These are phyloP conservation scores for Rousettus leschenaultii DNA, from an alignment of 2,113 vertebrate species.

Conservation along the genomic window DNA sequence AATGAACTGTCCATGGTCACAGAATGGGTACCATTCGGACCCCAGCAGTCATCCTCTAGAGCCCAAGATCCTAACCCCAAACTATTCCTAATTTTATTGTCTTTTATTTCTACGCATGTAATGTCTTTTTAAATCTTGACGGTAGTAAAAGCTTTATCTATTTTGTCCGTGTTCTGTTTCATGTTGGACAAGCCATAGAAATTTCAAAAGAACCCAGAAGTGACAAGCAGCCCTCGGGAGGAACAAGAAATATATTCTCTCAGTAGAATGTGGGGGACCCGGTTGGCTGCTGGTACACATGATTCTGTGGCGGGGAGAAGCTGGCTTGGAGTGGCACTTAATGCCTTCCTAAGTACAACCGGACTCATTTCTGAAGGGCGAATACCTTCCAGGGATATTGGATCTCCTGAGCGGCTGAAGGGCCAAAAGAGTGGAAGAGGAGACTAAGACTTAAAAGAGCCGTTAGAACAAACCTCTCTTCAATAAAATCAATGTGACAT, in stretches of 20 bases:
- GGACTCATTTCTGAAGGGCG: constrained; percentile 62
- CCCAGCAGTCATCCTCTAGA: neutral
- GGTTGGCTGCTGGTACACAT: neutral
- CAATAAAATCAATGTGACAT: constrained; percentile 73
- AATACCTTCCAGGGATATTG: constrained; percentile 63
- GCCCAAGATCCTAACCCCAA: neutral
- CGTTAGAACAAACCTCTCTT: constrained; percentile 59
- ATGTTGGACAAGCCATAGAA: neutral
- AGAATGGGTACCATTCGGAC: neutral
- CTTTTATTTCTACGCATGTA: neutral
- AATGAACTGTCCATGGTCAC: neutral
- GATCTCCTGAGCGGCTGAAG: constrained; percentile 47
- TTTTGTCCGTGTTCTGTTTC: constrained; percentile 22
- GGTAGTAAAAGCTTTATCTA: neutral
- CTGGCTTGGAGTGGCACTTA: neutral
- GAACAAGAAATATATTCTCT: neutral
- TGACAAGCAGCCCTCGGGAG: neutral
- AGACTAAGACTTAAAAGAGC: constrained; percentile 40
- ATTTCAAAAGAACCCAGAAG: constrained; percentile 32
- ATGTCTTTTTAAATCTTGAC: neutral
- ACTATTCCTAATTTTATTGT: neutral
- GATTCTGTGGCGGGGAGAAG: neutral
- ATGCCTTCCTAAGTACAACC: constrained; percentile 12
- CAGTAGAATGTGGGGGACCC: neutral
- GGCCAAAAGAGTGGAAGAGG: constrained; percentile 14